These are phyloP conservation scores for Drosophila nr. perissopoda DNA, from an alignment of 2,888 invertebrate species.

Conservation along the genomic window DNA sequence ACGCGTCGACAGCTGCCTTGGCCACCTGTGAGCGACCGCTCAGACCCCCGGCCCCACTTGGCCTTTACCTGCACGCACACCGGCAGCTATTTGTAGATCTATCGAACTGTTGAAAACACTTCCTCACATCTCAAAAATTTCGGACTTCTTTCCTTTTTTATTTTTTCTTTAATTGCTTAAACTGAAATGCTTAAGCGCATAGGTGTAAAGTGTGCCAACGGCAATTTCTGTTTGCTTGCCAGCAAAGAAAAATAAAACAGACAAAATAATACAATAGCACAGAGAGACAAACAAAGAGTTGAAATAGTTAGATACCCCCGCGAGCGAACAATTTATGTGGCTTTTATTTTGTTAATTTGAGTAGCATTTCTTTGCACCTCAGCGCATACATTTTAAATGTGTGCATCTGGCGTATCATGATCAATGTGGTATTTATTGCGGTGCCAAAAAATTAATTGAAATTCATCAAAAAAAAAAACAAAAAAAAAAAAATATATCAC, in stretches of 20 bases:
- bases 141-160: slow-evolving; percentile 54
- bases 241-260: slow-evolving; percentile 10
- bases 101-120: slow-evolving; percentile 67
- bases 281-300: slow-evolving; percentile 19
- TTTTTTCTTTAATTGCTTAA: slow-evolving; percentile 53
- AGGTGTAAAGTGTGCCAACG: slow-evolving; percentile 78
- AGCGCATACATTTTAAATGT: slow-evolving; percentile 36
- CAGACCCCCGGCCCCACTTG: slow-evolving; percentile 19
- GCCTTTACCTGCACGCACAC: slow-evolving; percentile 44
- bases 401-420: slow-evolving; percentile 48
- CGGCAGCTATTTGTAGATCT: slow-evolving; percentile 30
- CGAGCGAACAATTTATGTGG: slow-evolving; percentile 38
- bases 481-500: slow-evolving; percentile 13
- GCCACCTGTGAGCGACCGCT: slow-evolving; percentile 47
- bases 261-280: neutral
- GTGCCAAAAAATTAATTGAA: slow-evolving; percentile 35
- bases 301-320: slow-evolving; percentile 37
- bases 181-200: slow-evolving; percentile 48
- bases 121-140: slow-evolving; percentile 61
- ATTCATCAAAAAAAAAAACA: slow-evolving; percentile 24
- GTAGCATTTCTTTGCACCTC: slow-evolving; percentile 55
- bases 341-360: slow-evolving; percentile 69
- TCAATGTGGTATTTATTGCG: slow-evolving; percentile 49
- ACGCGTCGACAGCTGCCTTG: slow-evolving; percentile 27
- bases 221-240: slow-evolving; percentile 52